phyloP scores from a whole-genome alignment of 2,888 invertebrate genomes.

The Pardosa pseudoannulata region DNA sequence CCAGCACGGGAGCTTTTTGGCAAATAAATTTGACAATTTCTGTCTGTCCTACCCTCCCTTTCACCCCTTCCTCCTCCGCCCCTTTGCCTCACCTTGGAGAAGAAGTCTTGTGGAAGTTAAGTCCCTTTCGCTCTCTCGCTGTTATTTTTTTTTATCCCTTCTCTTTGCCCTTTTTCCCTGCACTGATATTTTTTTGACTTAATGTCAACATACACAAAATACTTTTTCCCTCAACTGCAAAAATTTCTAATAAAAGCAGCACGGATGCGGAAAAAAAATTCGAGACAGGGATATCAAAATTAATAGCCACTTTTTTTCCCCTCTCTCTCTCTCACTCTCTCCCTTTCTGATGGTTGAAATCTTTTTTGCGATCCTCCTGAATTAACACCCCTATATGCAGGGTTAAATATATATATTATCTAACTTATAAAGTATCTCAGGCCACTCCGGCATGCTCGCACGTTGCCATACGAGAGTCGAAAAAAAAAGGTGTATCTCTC shows the following conservation, averaged over 20 bases:
- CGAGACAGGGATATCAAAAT: constrained; percentile 58
- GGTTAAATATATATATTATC: constrained; percentile 38
- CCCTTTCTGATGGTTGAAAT: neutral
- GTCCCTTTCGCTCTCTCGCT: neutral
- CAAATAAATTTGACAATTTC: constrained; percentile 51
- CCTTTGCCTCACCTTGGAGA: constrained; percentile 18
- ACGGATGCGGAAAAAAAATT: constrained; percentile 43
- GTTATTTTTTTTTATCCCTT: neutral
- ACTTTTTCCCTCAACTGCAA: constrained; percentile 50
- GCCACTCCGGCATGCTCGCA: constrained; percentile 39
- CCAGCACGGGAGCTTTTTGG: constrained; percentile 2
- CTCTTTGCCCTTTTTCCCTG: constrained; percentile 15
- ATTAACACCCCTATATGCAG: constrained; percentile 58
- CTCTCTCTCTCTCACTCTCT: too few species aligned
- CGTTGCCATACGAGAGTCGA: constrained; percentile 9
- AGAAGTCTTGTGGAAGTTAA: neutral
- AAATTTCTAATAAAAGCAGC: constrained; percentile 63
- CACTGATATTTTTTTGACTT: constrained; percentile 37
- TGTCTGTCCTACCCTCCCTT: neutral
- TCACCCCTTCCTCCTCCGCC: constrained; percentile 8
- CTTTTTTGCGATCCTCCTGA: constrained; percentile 25
- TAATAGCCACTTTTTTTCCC: constrained; percentile 53
- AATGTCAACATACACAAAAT: constrained; percentile 68
- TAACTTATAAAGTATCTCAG: constrained; percentile 1
- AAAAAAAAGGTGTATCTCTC: neutral